These are phyloP conservation scores for Bradypodion pumilum DNA, from an alignment of 2,797 vertebrate genomes.

Conservation along the genomic window DNA sequence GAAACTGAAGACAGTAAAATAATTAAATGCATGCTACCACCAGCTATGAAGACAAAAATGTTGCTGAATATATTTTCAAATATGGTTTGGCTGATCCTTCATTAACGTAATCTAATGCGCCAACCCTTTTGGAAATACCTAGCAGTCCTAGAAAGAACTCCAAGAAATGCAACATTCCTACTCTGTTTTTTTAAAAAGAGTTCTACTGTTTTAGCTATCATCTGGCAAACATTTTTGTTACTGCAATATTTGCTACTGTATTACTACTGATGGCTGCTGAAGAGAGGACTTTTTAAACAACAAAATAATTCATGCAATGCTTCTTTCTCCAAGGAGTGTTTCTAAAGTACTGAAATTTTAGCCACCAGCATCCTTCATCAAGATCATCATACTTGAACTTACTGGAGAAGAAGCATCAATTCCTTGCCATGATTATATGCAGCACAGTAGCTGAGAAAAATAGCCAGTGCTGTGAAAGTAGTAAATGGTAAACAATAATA, in stretches of 20 bases:
- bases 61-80: background rate
- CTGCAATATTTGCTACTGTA: background rate
- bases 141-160: background rate
- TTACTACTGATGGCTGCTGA: background rate
- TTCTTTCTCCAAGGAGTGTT: background rate
- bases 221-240: background rate
- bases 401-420: conserved; percentile 32
- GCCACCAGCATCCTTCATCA: conserved; percentile 35
- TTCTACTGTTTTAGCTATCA: background rate
- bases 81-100: background rate
- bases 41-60: background rate
- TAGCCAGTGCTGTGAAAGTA: conserved; percentile 31
- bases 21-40: background rate
- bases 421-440: conserved; percentile 38
- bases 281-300: background rate
- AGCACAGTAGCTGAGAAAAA: conserved; percentile 23
- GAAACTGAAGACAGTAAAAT: background rate
- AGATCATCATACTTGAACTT: conserved; percentile 36
- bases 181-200: background rate
- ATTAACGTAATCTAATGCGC: background rate
- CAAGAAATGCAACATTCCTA: background rate
- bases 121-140: background rate
- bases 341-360: background rate
- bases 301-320: background rate
- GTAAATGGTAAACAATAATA: conserved; percentile 31